Conservation (phyloP, 1,140 invertebrate species). For the Goniozus legneri region DNA sequence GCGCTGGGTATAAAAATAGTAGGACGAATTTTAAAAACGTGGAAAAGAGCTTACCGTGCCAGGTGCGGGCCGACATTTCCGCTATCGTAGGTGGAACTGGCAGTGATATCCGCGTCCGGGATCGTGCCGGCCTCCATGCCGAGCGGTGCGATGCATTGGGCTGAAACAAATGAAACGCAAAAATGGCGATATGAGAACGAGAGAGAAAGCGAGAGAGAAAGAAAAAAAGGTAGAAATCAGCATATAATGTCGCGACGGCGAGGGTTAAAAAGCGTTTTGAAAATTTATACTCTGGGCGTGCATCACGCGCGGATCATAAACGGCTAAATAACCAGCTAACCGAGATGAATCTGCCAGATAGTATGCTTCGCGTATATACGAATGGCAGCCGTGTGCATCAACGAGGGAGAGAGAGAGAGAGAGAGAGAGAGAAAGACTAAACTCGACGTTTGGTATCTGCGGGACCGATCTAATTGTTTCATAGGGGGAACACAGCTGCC, state of each 20-base stretch:
- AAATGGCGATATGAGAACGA: neutral
- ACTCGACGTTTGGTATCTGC: constrained; percentile 32
- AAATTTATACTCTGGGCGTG: constrained; percentile 36
- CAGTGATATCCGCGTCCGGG: constrained; percentile 65
- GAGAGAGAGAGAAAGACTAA: constrained; percentile 9
- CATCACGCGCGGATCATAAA: constrained; percentile 40
- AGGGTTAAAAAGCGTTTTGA: constrained; percentile 28
- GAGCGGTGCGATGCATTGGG: constrained; percentile 62
- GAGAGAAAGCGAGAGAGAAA: neutral
- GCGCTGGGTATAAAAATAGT: no score
- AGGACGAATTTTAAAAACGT: no score
- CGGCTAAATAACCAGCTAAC: constrained; percentile 43
- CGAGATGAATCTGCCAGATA: constrained; percentile 42
- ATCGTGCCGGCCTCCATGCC: constrained; percentile 74
- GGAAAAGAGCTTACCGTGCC: constrained; percentile 65
- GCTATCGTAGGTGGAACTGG: constrained; percentile 70
- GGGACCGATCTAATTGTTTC: constrained; percentile 42
- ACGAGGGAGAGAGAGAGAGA: constrained; percentile 9
- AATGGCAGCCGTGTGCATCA: constrained; percentile 9
- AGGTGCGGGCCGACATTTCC: constrained; percentile 69
- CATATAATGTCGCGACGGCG: constrained; percentile 1
- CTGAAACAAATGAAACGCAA: constrained; percentile 53
- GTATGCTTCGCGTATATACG: constrained; percentile 24
- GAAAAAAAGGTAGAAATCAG: neutral
- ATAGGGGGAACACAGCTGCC: constrained; percentile 27